Percentiles rank a stretch among this genome's conserved stretches.
phyloP scores from a whole-genome alignment of 2,888 invertebrate genomes.

The Zootermopsis nevadensis region DNA sequence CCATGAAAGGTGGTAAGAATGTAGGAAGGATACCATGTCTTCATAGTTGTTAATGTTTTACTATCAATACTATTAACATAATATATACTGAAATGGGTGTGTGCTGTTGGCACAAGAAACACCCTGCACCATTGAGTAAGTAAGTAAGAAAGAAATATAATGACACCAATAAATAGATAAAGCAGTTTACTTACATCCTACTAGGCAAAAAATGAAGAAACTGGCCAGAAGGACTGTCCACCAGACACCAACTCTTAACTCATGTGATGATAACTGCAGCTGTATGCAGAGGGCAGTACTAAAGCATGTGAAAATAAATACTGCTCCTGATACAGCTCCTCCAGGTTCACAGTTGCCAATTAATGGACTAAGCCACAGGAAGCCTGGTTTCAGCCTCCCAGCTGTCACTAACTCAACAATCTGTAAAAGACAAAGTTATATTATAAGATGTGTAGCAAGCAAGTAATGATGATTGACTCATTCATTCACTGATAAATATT shows the following conservation, averaged over 20 bases:
- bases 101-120: too few species aligned
- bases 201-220: constrained; percentile 71
- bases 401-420: constrained; percentile 63
- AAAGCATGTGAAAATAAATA: constrained; percentile 75
- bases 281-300: constrained; percentile 78
- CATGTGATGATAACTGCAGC: constrained; percentile 69
- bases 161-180: too few species aligned
- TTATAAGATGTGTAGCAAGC: too few species aligned
- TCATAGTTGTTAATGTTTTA: too few species aligned
- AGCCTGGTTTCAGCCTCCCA: constrained; percentile 76
- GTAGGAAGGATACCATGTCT: too few species aligned
- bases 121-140: too few species aligned
- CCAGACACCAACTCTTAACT: constrained; percentile 69
- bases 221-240: constrained; percentile 76
- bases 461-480: too few species aligned
- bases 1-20: too few species aligned
- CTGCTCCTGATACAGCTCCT: constrained; percentile 77
- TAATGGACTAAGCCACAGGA: constrained; percentile 79
- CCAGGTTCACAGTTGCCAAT: constrained; percentile 83
- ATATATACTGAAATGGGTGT: too few species aligned
- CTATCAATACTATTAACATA: too few species aligned
- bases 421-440: constrained; percentile 55
- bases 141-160: too few species aligned
- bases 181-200: constrained; percentile 70
- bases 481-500: too few species aligned